phyloP scores from a whole-genome alignment of 2,113 vertebrate species.

The Paraplagusia blochii region DNA sequence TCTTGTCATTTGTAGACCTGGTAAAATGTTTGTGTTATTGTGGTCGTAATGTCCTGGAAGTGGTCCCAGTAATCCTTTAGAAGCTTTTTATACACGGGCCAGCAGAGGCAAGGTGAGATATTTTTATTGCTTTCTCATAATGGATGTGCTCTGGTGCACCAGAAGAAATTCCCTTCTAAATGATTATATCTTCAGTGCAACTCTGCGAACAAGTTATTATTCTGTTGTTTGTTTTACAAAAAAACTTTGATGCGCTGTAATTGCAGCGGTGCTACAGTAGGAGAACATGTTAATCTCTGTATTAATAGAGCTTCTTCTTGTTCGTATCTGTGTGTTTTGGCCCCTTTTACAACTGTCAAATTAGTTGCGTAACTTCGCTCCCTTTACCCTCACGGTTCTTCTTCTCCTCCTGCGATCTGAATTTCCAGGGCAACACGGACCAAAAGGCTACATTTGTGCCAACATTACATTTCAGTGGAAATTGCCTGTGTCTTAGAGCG shows the following conservation, averaged over 20 bases:
- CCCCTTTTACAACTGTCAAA: constrained; percentile 57
- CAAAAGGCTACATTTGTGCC: constrained; percentile 55
- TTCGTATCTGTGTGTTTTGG: constrained; percentile 36
- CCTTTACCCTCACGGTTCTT: constrained; percentile 44
- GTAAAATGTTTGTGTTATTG: constrained; percentile 46
- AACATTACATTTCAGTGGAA: constrained; percentile 67
- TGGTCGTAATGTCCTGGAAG: constrained; percentile 51
- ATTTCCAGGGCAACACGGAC: constrained; percentile 56
- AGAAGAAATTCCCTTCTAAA: constrained; percentile 41
- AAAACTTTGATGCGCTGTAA: constrained; percentile 19
- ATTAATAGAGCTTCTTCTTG: constrained; percentile 29
- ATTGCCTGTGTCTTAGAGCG: constrained; percentile 71
- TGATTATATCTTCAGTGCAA: constrained; percentile 25
- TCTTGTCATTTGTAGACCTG: constrained; percentile 44
- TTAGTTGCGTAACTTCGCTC: constrained; percentile 56
- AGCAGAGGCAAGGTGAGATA: constrained; percentile 45
- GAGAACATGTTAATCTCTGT: constrained; percentile 11
- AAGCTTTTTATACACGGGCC: constrained; percentile 33
- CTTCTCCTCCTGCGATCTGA: constrained; percentile 60
- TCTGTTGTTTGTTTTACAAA: constrained; percentile 42
- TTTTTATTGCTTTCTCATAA: constrained; percentile 51
- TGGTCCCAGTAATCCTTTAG: constrained; percentile 45
- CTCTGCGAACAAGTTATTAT: constrained; percentile 50
- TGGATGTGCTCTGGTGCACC: constrained; percentile 50
- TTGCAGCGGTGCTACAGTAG: constrained; percentile 5